Base-by-base conservation (phyloP, 2,888 invertebrate species). In the Scrobipalpa atriplicella region DNA sequence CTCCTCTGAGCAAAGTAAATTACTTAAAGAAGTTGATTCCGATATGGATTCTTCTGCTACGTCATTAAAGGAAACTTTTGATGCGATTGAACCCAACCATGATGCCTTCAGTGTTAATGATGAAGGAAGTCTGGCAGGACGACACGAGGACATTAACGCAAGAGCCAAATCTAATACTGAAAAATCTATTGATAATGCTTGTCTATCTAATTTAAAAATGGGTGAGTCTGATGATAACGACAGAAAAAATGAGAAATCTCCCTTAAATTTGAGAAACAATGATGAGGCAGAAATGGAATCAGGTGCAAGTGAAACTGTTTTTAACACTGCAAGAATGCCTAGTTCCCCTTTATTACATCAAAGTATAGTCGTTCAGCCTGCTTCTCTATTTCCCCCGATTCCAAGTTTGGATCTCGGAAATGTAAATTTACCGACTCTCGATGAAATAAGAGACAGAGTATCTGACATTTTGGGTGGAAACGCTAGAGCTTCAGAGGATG, bases 221-320 rank as follows among this genome's bases (percentile, higher is more conserved):
- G 5, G 8, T 16, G 9, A 39, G 39, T 10, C 18, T 10, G n/a
- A 2, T 38, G n/a, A n/a, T n/a, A n/a, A 19, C 54, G 13, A 60
- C 1, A 29, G 10, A 0, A n/a, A 60, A 60, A 38, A 11, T 5
- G 18, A 60, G 1, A 41, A 13, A 18, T 19, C 43, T 7, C 10
- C 19, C 7, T 43, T 21, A 19, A 62, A 21, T 43, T 39, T 19
- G 13, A 13, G 41, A 0, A 39, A 18, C 9, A 62, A 18, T 8
- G 7, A 19, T 16, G 43, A 62, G 21, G 47, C 9, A 62, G 87
- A 87, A 71, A 78, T 84, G 75, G 70, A 29, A 10, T 18, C 52
- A 16, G 63, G 18, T 7, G 83, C 85, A 2, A 89, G 87, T 74
- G 78, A 82, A 67, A 70, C 79, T 16, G 54, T 79, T 54, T 66